A percentile compares a stretch with the other conserved stretches of the same genome.
Evolutionary conservation across 2,888 invertebrate species (phyloP).

Genomic region (Mythimna vitellina): DNA sequence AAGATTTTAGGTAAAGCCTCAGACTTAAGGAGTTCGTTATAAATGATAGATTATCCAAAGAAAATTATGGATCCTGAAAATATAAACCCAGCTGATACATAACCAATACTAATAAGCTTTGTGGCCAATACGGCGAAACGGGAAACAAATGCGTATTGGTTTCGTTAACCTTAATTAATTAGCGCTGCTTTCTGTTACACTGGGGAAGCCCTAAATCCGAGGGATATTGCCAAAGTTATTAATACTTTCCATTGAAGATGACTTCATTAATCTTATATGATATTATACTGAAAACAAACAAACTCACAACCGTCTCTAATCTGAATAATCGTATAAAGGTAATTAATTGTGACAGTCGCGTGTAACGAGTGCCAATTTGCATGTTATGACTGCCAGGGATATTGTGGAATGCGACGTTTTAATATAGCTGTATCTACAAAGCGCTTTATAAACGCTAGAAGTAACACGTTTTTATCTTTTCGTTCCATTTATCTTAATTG

Average conservation of each 20-base stretch:
- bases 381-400: constrained; percentile 46
- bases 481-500: constrained; percentile 54
- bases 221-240: constrained; percentile 24
- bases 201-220: constrained; percentile 16
- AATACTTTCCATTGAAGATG: constrained; percentile 23
- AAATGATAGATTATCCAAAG: constrained; percentile 29
- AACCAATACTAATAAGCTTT: neutral
- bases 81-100: constrained; percentile 1
- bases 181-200: constrained; percentile 15
- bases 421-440: constrained; percentile 40
- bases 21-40: neutral
- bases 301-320: constrained; percentile 38
- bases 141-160: constrained; percentile 5
- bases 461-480: constrained; percentile 46
- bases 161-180: constrained; percentile 19
- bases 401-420: constrained; percentile 34
- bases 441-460: constrained; percentile 17
- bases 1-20: constrained; percentile 21
- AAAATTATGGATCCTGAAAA: neutral
- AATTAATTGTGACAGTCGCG: constrained; percentile 30
- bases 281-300: constrained; percentile 38
- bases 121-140: neutral
- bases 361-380: constrained; percentile 40
- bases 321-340: constrained; percentile 40
- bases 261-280: constrained; percentile 28